Base-by-base conservation (phyloP, 2,797 vertebrate genomes). In the Paramormyrops hopkinsi region DNA sequence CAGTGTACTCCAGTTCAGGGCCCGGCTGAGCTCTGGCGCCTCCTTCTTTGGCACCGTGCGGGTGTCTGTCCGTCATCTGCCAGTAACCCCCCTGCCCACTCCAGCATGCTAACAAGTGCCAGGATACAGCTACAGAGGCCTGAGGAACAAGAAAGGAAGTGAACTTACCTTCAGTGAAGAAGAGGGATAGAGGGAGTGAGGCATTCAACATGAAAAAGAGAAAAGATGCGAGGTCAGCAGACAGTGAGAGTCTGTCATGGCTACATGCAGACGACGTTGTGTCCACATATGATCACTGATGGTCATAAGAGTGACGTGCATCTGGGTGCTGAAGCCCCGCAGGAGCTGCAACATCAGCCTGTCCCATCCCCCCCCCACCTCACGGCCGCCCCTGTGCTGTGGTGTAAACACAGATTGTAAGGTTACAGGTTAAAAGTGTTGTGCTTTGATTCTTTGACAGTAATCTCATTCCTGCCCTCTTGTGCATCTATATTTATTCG, bases 381-480 rank as follows among this genome's bases (percentile, higher is more conserved):
- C 51, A 53, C 14, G 3, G 91, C 88, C 83, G 91, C 93, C 92
- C 93, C 93, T 92, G 93, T 90, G 91, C 94, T 95, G 95, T 95
- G 95, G 95, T 96, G 95, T 97, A 96, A 97, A 97, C 96, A 97
- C 95, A 95, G 95, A 96, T 96, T 97, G 96, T 97, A 96, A 96
- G 96, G 96, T 96, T 96, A 96, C 95, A 96, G 96, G 96, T 97
- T 97, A 97, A 96, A 96, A 96, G 53, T 97, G 96, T 97, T 97
- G 96, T 97, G 96, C 96, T 97, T 93, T 14, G 95, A 96, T 97
- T 96, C 96, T 96, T 96, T 96, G 94, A 94, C 96, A 94, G 94
- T 98, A 98, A 98, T 98, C 97, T 97, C 96, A 98, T 98, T 98
- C 97, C 96, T 96, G 93, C 94, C 96, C 96, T 97, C 96, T 96